Percentiles rank a stretch among this genome's conserved stretches.
Evolutionary conservation across 2,113 vertebrate species (phyloP).

Genomic region (Parotia lawesii): DNA sequence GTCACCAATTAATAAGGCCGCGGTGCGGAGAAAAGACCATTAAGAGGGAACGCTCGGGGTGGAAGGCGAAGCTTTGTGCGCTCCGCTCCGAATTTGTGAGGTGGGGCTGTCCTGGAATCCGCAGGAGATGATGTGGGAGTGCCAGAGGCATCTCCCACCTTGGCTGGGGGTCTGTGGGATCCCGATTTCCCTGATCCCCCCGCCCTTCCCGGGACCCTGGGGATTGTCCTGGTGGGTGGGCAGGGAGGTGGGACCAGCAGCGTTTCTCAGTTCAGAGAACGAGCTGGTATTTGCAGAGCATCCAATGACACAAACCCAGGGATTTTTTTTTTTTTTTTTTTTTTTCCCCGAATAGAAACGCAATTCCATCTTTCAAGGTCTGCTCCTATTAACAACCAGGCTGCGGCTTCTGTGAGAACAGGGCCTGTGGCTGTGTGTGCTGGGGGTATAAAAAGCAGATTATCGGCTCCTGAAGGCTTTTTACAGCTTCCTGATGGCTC

Average conservation of each 20-base stretch:
- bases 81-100: neutral
- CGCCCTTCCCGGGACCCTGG: accelerated
- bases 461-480: neutral
- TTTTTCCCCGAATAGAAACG: neutral
- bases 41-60: neutral
- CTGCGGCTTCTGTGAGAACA: neutral
- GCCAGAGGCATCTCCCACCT: neutral
- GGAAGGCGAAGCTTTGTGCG: neutral
- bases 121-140: neutral
- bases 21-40: neutral
- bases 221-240: neutral
- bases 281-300: neutral
- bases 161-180: accelerated
- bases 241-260: neutral
- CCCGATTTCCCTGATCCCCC: neutral
- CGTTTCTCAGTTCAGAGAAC: accelerated
- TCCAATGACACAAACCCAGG: neutral
- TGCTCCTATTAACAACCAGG: neutral
- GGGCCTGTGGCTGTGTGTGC: neutral
- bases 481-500: neutral
- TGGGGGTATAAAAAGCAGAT: neutral
- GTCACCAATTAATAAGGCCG: conserved; percentile 34
- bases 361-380: neutral
- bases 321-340: neutral
- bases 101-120: neutral